Base-by-base conservation (phyloP, 2,888 invertebrate species). In the Sarcophaga subvicina region DNA sequence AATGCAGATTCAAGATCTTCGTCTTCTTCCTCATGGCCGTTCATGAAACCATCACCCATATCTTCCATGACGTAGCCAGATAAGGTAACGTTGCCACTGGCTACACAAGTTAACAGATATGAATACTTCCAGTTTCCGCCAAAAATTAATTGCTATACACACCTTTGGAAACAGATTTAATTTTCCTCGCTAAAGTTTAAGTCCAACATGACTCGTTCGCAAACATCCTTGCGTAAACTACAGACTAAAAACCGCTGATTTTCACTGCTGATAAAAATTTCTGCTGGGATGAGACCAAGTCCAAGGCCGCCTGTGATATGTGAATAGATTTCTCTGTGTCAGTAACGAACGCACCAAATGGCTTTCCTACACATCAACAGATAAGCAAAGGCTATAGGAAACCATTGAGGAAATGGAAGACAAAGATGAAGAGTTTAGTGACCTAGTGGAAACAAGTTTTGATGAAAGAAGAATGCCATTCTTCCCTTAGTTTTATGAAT, bases 221-320 rank as follows among this genome's bases (percentile, higher is more conserved):
- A 93, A 89, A 94, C 94, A 75, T 94, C 94, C 92, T 96, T 95
- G 90, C 95, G 95, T 72, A 97, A 94, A 12, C 96, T 96, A 93
- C 98, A 98, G 10, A 98, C 93, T 0, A 98, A 94, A 91, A 96
- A 98, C 83, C 92, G 91, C 47, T 90, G 91, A 10, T 97, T 96
- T 79, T 89, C 89, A 72, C 96, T 96, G 45, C 95, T 95, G 1
- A 97, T 94, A 95, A 97, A 96, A 0, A 98, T 95, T 92, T 97
- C 97, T 95, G 95, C 72, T 95, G 95, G 12, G 95, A 95, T 20
- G 88, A 86, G 2, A 94, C 94, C 47, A 95, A 94, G 91, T 98
- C 98, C 91, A 98, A 94, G 12, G 97, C 96, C 3, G 98, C 98
- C 94, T 97, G 97, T 0, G 98, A 98, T 88, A 98, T 95, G 93